Conservation (phyloP, 2,113 vertebrate species). For the Syngnathus floridae region DNA sequence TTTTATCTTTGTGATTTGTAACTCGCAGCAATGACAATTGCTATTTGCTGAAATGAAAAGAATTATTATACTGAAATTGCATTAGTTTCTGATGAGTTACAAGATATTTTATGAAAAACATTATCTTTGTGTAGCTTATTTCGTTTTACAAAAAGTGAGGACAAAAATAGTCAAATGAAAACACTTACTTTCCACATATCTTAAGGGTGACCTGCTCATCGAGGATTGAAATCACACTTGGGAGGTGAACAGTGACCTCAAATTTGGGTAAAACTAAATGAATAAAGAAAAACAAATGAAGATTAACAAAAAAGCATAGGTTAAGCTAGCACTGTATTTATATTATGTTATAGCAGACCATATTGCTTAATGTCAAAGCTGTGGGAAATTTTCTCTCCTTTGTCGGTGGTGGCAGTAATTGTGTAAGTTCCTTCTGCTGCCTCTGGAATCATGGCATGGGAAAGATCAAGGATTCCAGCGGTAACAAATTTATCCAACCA, state of each 20-base stretch:
- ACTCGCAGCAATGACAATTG: neutral
- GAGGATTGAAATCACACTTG: conserved; percentile 52
- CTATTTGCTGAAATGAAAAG: neutral
- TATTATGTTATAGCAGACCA: conserved; percentile 42
- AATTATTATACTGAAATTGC: neutral
- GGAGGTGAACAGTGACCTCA: conserved; percentile 63
- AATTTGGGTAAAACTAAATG: conserved; percentile 70
- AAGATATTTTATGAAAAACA: neutral
- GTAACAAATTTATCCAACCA: conserved; percentile 55
- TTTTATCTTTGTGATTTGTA: neutral
- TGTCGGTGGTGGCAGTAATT: conserved; percentile 46
- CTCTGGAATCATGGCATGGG: conserved; percentile 53
- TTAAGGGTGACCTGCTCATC: conserved; percentile 45
- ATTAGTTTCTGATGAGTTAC: neutral
- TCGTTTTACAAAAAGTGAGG: neutral
- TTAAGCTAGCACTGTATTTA: neutral
- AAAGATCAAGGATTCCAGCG: conserved; percentile 63
- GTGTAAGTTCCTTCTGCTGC: conserved; percentile 53
- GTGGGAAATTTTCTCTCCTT: conserved; percentile 36
- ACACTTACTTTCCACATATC: conserved; percentile 69
- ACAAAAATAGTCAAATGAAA: neutral
- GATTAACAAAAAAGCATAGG: neutral
- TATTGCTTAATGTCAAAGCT: conserved; percentile 68
- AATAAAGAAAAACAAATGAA: neutral
- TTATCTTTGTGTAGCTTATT: neutral